Evolutionary conservation across 2,797 vertebrate genomes (phyloP).

Genomic region (Ctenopoma multispine): DNA sequence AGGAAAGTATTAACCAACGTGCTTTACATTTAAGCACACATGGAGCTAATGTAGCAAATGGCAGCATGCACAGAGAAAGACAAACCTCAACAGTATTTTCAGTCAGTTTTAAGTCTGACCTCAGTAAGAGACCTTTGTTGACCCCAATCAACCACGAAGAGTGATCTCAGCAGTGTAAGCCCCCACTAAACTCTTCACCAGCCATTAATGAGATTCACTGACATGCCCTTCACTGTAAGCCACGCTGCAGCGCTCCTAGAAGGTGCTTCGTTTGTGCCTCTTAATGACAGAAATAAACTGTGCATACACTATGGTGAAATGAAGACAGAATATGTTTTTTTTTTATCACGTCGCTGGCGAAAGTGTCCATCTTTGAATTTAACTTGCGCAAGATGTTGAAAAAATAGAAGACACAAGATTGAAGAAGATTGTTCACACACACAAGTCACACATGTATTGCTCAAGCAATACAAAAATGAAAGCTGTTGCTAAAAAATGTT

Average conservation of each 20-base stretch:
- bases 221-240: slow-evolving; percentile 61
- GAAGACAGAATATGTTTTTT: not conserved
- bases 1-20: not conserved
- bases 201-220: slow-evolving; percentile 79
- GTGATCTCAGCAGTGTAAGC: slow-evolving; percentile 67
- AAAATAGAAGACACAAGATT: not conserved
- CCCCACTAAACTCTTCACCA: slow-evolving; percentile 74
- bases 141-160: slow-evolving; percentile 56
- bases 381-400: slow-evolving; percentile 6
- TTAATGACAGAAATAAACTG: not conserved
- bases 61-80: slow-evolving; percentile 14
- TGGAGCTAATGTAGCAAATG: not conserved
- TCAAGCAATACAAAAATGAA: not conserved
- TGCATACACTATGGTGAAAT: not conserved
- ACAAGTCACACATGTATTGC: not conserved
- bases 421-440: not conserved
- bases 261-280: slow-evolving; percentile 19
- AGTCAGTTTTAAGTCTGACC: slow-evolving; percentile 61
- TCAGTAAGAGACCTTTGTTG: slow-evolving; percentile 47
- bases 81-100: slow-evolving; percentile 33
- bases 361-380: not conserved
- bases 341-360: not conserved
- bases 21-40: not conserved
- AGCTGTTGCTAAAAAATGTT: too few species aligned
- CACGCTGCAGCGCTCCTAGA: slow-evolving; percentile 33